A percentile compares a stretch with the other conserved stretches of the same genome.
Conservation (phyloP, 2,888 invertebrate species). For the Tetrapedia diversipes region DNA sequence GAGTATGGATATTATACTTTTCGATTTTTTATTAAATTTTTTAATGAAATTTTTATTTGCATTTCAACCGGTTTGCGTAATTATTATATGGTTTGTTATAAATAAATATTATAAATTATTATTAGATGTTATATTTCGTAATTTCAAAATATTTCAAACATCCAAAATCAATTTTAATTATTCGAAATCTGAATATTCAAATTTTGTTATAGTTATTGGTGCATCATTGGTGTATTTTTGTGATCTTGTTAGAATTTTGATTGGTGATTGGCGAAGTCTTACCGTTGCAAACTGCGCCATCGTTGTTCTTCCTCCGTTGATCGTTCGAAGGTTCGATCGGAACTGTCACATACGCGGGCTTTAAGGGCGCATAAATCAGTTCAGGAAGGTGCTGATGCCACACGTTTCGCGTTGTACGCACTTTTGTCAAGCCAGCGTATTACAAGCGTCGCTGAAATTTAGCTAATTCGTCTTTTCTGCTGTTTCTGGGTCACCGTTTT, state of each 20-base stretch:
- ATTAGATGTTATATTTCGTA: too few species aligned
- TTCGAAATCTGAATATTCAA: too few species aligned
- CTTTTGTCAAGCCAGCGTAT: slow-evolving; percentile 34
- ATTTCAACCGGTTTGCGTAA: too few species aligned
- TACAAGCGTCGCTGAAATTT: background rate
- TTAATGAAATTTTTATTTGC: too few species aligned
- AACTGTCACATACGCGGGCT: slow-evolving; percentile 36
- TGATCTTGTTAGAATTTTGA: background rate
- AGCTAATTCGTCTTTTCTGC: background rate
- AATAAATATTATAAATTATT: too few species aligned
- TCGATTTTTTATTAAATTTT: too few species aligned
- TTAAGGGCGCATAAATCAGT: slow-evolving; percentile 34
- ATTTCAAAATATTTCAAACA: too few species aligned
- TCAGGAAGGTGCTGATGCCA: slow-evolving; percentile 46
- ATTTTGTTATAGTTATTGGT: too few species aligned
- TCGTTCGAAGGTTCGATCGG: slow-evolving; percentile 16
- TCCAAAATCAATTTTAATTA: too few species aligned
- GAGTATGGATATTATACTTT: too few species aligned
- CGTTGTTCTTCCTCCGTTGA: background rate
- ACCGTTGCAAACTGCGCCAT: slow-evolving; percentile 44
- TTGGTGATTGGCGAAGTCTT: slow-evolving; percentile 14
- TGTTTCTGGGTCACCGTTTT: slow-evolving; percentile 24
- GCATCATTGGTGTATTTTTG: too few species aligned
- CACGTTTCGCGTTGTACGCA: slow-evolving; percentile 26
- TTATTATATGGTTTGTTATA: too few species aligned